Conservation (phyloP, 2,888 invertebrate species). For the Schizotus pectinicornis region DNA sequence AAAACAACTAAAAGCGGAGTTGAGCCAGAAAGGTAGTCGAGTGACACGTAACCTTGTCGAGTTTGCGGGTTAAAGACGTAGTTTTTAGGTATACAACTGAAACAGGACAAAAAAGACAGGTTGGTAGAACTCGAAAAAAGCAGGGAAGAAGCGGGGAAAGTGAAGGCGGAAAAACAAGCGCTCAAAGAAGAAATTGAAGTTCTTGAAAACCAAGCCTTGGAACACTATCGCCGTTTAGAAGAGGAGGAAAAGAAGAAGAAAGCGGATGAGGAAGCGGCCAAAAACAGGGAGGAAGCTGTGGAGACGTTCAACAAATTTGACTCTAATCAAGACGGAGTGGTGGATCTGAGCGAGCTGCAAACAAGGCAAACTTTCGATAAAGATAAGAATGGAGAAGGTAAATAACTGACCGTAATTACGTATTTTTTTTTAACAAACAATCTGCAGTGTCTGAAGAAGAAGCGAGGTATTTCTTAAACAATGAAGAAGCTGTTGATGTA, state of each 20-base stretch:
- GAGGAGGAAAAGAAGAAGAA: conserved; percentile 67
- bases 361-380: conserved; percentile 82
- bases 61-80: conserved; percentile 36
- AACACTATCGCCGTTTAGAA: conserved; percentile 75
- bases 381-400: conserved; percentile 79
- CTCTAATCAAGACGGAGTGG: conserved; percentile 77
- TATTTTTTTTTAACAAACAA: background rate
- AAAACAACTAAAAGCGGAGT: conserved; percentile 73
- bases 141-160: conserved; percentile 76
- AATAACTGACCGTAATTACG: conserved; percentile 5
- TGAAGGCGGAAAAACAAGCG: conserved; percentile 77
- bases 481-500: conserved; percentile 70
- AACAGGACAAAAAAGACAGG: conserved; percentile 74
- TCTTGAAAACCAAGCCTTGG: conserved; percentile 76
- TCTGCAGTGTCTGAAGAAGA: conserved; percentile 80
- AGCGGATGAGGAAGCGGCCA: conserved; percentile 65
- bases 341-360: conserved; percentile 74
- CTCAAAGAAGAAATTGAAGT: conserved; percentile 76
- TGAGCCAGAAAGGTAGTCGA: conserved; percentile 72
- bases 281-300: conserved; percentile 68
- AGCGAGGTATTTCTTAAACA: conserved; percentile 75
- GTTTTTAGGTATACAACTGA: conserved; percentile 68
- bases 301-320: conserved; percentile 81
- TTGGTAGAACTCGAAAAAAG: conserved; percentile 74
- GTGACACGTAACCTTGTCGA: conserved; percentile 35